Evolutionary conservation across 1,140 invertebrate species (phyloP).

Genomic region (Mesaphorura yosii): DNA sequence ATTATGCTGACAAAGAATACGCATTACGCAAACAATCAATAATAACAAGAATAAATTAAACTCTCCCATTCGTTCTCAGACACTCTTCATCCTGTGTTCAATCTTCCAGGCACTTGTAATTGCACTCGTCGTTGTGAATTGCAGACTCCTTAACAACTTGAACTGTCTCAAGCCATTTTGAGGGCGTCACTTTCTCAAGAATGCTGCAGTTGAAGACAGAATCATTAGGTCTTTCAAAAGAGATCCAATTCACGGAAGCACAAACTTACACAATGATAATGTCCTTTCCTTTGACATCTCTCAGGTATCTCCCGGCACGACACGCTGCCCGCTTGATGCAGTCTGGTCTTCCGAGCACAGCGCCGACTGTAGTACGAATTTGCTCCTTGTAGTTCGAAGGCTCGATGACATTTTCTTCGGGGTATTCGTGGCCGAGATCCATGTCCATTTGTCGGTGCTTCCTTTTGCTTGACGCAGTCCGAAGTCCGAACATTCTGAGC

Average conservation of each 20-base stretch:
- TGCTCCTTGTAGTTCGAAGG: constrained; percentile 12
- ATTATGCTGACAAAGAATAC: too few species aligned
- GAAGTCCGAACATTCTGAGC: too few species aligned
- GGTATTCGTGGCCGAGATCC: too few species aligned
- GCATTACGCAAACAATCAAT: too few species aligned
- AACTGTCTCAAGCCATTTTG: constrained; percentile 22
- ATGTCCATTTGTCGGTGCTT: constrained; percentile 14
- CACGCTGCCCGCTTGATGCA: constrained; percentile 24
- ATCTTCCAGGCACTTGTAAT: constrained; percentile 24
- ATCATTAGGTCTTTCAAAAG: neutral
- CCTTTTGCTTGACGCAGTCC: constrained; percentile 5
- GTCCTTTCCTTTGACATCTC: constrained; percentile 23
- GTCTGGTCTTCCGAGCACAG: constrained; percentile 22
- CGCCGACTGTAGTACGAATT: constrained; percentile 25
- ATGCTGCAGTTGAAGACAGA: constrained; percentile 17
- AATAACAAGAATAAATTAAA: neutral
- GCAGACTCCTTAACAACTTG: constrained; percentile 22
- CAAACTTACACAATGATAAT: constrained; percentile 28
- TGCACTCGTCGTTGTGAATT: constrained; percentile 19
- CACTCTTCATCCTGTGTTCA: neutral
- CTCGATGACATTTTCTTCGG: constrained; percentile 7
- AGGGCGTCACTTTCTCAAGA: constrained; percentile 21
- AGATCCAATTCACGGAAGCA: neutral
- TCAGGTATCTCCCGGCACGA: constrained; percentile 22
- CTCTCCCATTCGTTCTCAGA: neutral